Evolutionary conservation across 2,797 vertebrate genomes (phyloP), one percentile per base, ranked within the genome.

Genomic region (Spinibarbus caldwelli): DNA sequence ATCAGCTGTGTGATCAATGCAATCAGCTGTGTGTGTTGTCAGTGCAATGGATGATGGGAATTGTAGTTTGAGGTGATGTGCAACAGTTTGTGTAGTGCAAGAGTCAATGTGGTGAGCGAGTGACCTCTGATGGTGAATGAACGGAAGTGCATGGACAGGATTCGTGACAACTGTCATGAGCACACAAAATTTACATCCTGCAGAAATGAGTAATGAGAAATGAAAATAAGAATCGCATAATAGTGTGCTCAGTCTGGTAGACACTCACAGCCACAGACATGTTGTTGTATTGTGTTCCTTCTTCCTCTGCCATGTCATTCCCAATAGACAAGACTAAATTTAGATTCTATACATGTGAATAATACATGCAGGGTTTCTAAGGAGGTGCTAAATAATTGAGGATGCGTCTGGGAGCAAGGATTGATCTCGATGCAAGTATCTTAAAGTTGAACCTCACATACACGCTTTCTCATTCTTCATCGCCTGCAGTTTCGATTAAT

Each of bases 301-400:
- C 70, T 84, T 88, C 76, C 85, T 67, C 77, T 72, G 70, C 75
- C 41, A 41, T 83, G 72, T 84, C 78, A 54, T 59, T 86, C 81
- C 85, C 84, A 80, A 85, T 86, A 82, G 88, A 87, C 38, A 85
- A 49, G 83, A 84, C 89, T 91, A 89, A 88, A 91, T 90, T 90
- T 87, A 90, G 88, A 87, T 86, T 88, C 70, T 81, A 83, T 87
- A 85, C 77, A 72, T 85, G 85, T 91, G 90, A 92, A 90, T 92
- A 92, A 92, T 92, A 85, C 89, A 90, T 91, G 91, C 66, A 76
- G 72, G 76, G 81, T 88, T 88, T 86, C 87, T 85, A 87, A 89
- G 84, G 85, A 90, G 87, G 80, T 70, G 79, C 86, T 92, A 87
- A 92, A 92, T 91, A 90, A 90, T 90, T 88, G 67, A 90, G 76